Percentiles rank a stretch among this genome's conserved stretches.
Conservation (phyloP, 2,797 vertebrate genomes). For the Hydrolagus colliei region DNA sequence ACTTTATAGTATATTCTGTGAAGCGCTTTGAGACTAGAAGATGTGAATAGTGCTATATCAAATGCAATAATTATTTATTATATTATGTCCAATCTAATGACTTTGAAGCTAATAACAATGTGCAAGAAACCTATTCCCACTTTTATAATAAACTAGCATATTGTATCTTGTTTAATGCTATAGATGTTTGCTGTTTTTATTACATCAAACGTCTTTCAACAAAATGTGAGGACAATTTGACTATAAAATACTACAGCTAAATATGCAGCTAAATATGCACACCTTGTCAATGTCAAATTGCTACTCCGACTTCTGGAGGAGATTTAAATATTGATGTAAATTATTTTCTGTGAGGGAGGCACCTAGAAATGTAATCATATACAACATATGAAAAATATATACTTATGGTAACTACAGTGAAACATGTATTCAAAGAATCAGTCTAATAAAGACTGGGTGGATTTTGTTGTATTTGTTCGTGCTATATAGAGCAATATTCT, state of each 20-base stretch:
- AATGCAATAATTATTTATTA: too few relatives aligned
- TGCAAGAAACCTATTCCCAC: not conserved
- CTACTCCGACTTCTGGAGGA: not conserved
- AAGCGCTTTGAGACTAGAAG: too few relatives aligned
- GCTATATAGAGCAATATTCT: too few relatives aligned
- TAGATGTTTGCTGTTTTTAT: not conserved
- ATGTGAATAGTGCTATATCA: too few relatives aligned
- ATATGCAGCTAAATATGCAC: not conserved
- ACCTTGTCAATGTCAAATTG: not conserved
- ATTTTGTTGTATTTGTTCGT: too few relatives aligned
- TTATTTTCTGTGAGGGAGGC: not conserved
- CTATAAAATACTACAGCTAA: not conserved
- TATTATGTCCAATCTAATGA: too few relatives aligned
- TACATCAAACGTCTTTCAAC: not conserved
- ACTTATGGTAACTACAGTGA: not conserved
- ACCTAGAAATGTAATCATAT: not conserved
- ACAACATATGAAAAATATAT: not conserved
- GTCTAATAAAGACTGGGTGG: too few relatives aligned
- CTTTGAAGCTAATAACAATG: not conserved
- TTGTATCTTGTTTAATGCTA: not conserved
- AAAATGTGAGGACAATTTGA: not conserved
- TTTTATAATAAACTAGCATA: not conserved
- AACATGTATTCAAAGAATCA: too few relatives aligned
- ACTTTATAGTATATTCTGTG: too few relatives aligned
- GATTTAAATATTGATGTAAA: constrained; percentile 11